Conservation (phyloP, 2,888 invertebrate genomes). For the Cephus nigrinus region DNA sequence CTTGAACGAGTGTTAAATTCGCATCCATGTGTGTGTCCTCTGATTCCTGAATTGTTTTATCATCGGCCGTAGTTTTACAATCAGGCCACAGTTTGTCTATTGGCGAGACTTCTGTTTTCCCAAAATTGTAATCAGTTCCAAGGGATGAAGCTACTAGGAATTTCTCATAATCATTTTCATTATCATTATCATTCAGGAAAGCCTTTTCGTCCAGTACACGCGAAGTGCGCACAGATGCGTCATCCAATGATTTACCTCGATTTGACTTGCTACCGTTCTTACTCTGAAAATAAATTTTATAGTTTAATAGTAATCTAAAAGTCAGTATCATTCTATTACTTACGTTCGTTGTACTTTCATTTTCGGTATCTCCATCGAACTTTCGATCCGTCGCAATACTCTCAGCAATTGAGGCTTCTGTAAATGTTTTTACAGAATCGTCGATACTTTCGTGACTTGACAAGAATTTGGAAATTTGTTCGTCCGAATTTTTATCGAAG, state of each 20-base stretch:
- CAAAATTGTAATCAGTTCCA: background rate
- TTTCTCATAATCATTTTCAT: background rate
- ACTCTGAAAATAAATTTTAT: background rate
- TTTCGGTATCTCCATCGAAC: slow-evolving; percentile 8
- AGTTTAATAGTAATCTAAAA: background rate
- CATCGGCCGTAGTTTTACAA: slow-evolving; percentile 2
- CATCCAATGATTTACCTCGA: slow-evolving; percentile 11
- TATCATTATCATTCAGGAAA: slow-evolving; percentile 19
- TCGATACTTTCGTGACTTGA: slow-evolving; percentile 34
- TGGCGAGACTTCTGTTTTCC: slow-evolving; percentile 7
- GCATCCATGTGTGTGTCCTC: slow-evolving; percentile 24
- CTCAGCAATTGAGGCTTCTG: background rate
- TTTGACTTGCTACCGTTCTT: slow-evolving; percentile 4
- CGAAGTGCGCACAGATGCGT: slow-evolving; percentile 23
- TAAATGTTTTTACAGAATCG: slow-evolving; percentile 9
- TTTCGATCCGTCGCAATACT: background rate
- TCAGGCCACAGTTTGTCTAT: background rate
- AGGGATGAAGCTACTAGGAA: background rate
- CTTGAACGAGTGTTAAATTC: slow-evolving; percentile 28
- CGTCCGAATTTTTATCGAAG: slow-evolving; percentile 24
- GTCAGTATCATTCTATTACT: background rate
- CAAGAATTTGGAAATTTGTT: slow-evolving; percentile 21
- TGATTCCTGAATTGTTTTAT: slow-evolving; percentile 16
- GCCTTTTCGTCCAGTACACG: slow-evolving; percentile 26
- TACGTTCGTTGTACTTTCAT: slow-evolving; percentile 17